Evolutionary conservation across 1,140 invertebrate genomes (phyloP), one percentile per base, ranked within the genome.

Genomic region (Ips typographus): DNA sequence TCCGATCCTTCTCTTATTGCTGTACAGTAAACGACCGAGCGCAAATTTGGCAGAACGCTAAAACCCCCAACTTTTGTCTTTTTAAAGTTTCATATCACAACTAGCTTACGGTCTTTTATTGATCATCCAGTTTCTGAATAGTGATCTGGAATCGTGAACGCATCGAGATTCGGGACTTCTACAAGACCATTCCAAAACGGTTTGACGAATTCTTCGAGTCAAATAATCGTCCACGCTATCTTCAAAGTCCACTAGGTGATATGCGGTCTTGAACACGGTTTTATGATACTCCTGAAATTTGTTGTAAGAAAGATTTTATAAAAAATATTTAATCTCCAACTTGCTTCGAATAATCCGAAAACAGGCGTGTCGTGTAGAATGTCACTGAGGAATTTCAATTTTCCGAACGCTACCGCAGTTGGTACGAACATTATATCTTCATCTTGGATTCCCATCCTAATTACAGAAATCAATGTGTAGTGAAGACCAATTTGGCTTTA

Each of bases 41-140:
- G 85, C 39, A 94, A 82, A 80, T 95, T 92, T 40, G 86, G 85
- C 1, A 91, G 87, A 68, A 96, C 89, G 3, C 91, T 93, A 40
- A 49, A 62, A 62, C 52, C 4, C 5, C 0, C n/a, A 55, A 37
- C 6, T 8, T 8, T 49, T 37, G 37, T 55, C 37, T 55, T 37
- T 6, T 6, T 36, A 55, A 37, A 36, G 8, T 38, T 55, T 5
- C 5, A 55, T 36, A 37, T 55, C 37, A 1, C 52, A 5, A n/a
- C 4, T 37, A 1, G 72, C 72, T 74, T 69, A 78, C 77, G 43
- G 55, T 71, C 65, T 73, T n/a, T 55, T 64, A 41, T 62, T 8
- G 0, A 51, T 41, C 80, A 83, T 84, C 84, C 82, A 85, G 39
- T 81, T 76, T 4, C 82, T 75, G 71, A 84, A 86, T 40, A 77